Percentiles rank a stretch among this genome's conserved stretches.
Evolutionary conservation across 1,140 invertebrate species (phyloP).

Genomic region (Chironomus striatipennis): DNA sequence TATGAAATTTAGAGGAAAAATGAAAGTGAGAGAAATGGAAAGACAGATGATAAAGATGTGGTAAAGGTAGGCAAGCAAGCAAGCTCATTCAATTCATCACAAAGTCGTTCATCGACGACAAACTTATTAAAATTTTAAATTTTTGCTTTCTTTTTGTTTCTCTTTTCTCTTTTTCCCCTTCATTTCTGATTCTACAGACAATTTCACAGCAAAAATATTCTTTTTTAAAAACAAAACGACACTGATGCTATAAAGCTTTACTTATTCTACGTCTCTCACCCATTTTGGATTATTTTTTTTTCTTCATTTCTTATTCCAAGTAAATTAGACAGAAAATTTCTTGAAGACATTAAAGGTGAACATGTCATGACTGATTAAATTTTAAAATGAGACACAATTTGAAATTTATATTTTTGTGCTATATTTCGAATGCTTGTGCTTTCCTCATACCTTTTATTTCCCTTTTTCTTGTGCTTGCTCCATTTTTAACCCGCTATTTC

Average conservation of each 20-base stretch:
- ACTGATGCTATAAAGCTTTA: too few relatives aligned
- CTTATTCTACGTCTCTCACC: too few relatives aligned
- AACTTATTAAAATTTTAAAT: constrained; percentile 15
- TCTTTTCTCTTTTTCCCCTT: neutral
- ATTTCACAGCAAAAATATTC: neutral
- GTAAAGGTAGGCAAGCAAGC: neutral
- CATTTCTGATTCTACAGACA: neutral
- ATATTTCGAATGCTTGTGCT: neutral
- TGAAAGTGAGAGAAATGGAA: neutral
- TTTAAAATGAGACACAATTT: neutral
- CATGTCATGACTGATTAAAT: constrained; percentile 8
- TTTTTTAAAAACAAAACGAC: neutral
- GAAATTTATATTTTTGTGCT: constrained; percentile 4
- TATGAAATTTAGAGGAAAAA: neutral
- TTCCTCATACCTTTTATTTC: neutral
- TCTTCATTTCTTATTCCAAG: neutral
- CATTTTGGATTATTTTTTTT: too few relatives aligned
- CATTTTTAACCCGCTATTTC: neutral
- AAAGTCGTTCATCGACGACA: neutral
- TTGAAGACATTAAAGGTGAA: neutral
- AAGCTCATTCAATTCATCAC: neutral
- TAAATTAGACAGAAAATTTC: constrained; percentile 14
- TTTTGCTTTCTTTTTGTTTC: neutral
- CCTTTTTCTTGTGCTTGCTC: neutral
- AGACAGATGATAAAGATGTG: neutral